Evolutionary conservation across 2,113 vertebrate species (phyloP), one percentile per base, ranked within the genome.

Genomic region (Glaucomys volans): DNA sequence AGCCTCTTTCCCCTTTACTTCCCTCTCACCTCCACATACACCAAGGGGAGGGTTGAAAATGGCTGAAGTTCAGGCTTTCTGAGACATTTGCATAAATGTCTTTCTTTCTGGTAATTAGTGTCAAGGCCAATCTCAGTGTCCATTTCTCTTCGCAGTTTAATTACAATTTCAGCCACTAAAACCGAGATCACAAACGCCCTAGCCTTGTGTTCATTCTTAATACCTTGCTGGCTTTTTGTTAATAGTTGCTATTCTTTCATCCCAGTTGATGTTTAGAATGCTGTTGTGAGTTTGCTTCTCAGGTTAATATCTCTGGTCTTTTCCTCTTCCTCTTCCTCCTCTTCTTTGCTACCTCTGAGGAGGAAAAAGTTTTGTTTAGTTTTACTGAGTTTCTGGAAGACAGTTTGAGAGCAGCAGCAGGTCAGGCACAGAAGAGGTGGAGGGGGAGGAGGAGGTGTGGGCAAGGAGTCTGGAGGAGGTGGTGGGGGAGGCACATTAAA

Each of bases 31-130:
- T 90, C 96, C 71, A 96, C 95, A 90, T 91, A 87, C 79, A 93
- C 30, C 54, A 13, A 37, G 74, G 76, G 90, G 76, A 82, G 3
- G 62, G 87, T 97, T 98, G 95, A 93, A 97, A 95, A 88, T 95
- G 97, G 90, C 97, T 97, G 97, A 98, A 99, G 98, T 98, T 98
- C 98, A 98, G 98, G 98, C 98, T 98, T 57, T 98, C 98, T 98
- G 98, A 97, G 98, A 98, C 97, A 99, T 99, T 99, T 99, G 99
- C 99, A 99, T 99, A 99, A 99, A 99, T 99, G 98, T 99, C 99
- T 99, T 99, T 98, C 99, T 99, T 99, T 98, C 99, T 98, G 98
- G 99, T 99, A 99, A 99, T 99, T 99, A 99, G 99, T 99, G 99
- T 99, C 99, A 99, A 99, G 99, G 99, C 99, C 99, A 99, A 99